Base-by-base conservation (phyloP, 1,140 invertebrate species). In the Nephila pilipes region DNA sequence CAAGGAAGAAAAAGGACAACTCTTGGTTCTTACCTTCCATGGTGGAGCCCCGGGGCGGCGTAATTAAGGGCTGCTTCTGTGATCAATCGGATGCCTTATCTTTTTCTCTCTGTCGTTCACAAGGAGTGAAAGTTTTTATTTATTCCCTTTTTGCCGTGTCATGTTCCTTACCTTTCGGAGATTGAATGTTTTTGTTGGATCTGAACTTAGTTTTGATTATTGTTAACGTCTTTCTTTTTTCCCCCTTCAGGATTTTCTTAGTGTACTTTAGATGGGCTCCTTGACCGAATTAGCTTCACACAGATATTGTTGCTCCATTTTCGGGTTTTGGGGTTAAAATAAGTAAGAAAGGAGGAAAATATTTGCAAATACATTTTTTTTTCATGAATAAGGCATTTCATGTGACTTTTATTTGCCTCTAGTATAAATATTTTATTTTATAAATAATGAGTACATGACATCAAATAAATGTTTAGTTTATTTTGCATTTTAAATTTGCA, bases 1-100 rank as follows among this genome's bases (percentile, higher is more conserved):
- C 80, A 81, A 29, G 36, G n/a, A 81, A 46, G 46, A 46, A 81
- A 81, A 25, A 75, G 69, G 69, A 75, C 69, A 75, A 75, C 69
- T 75, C 29, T 29, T 75, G 69, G 32, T 75, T 75, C 69, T 46
- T 36, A 75, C 69, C 69, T 75, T 46, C 80, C 29, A 14, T 25
- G 65, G 29, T 14, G n/a, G 18, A 14, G 29, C 69, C 85, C 85
- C 25, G 25, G 36, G 63, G 63, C 22, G 87, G 60, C 87, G 87
- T 88, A 88, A 88, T 88, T 88, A 88, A 88, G 87, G 87, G 36
- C 63, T 88, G 38, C 87, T 54, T 14, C 36, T 69, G 87, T 88
- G 63, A 88, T 88, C 87, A 88, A 88, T 88, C 54, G 87, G 87
- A 88, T 22, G 87, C 60, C 87, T 46, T 57, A 69, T 75, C 58